Base-by-base conservation (phyloP, 2,113 vertebrate species). In the Phalacrocorax aristotelis region DNA sequence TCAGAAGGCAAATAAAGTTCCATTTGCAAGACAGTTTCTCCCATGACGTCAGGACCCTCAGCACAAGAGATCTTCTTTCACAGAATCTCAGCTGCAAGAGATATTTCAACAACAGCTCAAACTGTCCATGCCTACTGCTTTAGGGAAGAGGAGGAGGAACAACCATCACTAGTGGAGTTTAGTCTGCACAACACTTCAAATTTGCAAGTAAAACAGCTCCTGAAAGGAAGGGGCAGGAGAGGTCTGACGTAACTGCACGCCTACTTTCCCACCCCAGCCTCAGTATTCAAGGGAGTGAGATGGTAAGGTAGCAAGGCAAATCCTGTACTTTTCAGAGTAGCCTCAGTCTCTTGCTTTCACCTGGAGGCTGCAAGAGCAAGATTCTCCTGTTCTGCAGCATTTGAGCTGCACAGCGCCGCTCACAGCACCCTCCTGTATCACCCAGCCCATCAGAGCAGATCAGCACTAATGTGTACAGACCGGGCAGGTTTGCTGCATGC, bases 391-490 rank as follows among this genome's bases (percentile, higher is more conserved):
- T 4, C 51, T 5, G 42, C 30, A 22, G 76, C 30, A 44, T 7
- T 13, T 2, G n/a, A 42, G 58, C 27, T 0, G 2, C 42, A 13
- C 70, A 30, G 36, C 38, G 4, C 57, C 1, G 14, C 61, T 36
- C 32, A 19, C 54, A 34, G 22, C 70, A 60, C 32, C 38, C 38
- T 54, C 42, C 30, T 1, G 17, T 7, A 9, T 3, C 66, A 16
- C 14, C 3, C 0, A 18, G 36, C 26, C 7, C 26, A 29, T 8
- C 30, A 7, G 20, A 7, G 17, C 36, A 7, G 25, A 15, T 7
- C 1, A 1, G 40, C 48, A 11, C 64, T 6, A 18, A 42, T 1
- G 0, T 0, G 11, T 11, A 11, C 5, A 2, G 58, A 9, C 10
- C 11, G 2, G 25, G 17, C 20, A 38, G n/a, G 21, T 34, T 42